These are phyloP conservation scores for Sternotherus odoratus DNA, from an alignment of 2,797 vertebrate genomes.

Conservation along the genomic window DNA sequence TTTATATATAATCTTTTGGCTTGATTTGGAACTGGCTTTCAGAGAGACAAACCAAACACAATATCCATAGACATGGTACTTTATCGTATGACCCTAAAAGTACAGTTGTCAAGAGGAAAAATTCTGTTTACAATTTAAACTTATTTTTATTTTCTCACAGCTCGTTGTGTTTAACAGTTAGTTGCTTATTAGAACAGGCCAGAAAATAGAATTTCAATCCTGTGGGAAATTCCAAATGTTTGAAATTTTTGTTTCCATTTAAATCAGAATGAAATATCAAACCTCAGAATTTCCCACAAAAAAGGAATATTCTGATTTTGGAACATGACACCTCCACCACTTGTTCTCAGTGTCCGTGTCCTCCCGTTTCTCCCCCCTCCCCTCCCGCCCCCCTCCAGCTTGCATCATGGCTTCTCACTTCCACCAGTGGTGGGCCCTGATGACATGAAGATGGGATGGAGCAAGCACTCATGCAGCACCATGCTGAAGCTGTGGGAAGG, in stretches of 20 bases:
- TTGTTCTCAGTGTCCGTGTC: not conserved
- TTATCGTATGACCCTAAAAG: not conserved
- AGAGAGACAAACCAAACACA: not conserved
- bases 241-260: conserved; percentile 54
- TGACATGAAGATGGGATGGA: not conserved
- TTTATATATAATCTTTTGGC: not conserved
- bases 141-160: conserved; percentile 29
- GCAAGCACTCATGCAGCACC: not conserved
- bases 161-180: conserved; percentile 41
- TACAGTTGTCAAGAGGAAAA: conserved; percentile 11
- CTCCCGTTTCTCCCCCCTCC: too few species aligned
- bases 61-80: not conserved
- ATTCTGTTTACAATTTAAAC: conserved; percentile 11
- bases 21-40: not conserved
- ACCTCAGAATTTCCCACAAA: not conserved
- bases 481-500: not conserved
- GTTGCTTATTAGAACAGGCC: conserved; percentile 59
- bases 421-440: not conserved
- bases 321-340: not conserved
- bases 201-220: conserved; percentile 49
- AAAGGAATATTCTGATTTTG: not conserved
- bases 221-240: conserved; percentile 59
- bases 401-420: not conserved
- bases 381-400: not conserved
- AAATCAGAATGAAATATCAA: conserved; percentile 24